phyloP scores from a whole-genome alignment of 2,113 vertebrate species.

The Menidia beryllina region DNA sequence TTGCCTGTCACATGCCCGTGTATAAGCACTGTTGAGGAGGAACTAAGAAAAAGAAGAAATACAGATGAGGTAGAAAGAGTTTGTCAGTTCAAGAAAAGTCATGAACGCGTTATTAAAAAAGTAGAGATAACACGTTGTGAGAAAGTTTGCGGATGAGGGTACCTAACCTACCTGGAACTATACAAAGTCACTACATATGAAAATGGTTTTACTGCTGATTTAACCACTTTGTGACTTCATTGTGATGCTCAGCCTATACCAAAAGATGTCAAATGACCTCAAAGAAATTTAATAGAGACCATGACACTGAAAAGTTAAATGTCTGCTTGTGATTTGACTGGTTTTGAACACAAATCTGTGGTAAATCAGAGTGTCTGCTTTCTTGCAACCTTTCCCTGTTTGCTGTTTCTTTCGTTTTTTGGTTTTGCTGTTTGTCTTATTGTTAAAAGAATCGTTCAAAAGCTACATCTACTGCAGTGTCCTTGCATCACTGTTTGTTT shows the following conservation, averaged over 20 bases:
- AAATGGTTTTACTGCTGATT: neutral
- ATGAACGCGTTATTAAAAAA: conserved; percentile 5
- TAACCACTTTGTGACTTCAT: neutral
- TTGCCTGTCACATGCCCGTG: conserved; percentile 70
- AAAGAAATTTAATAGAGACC: no score
- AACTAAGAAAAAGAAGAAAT: conserved; percentile 18
- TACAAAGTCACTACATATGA: neutral
- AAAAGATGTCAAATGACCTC: no score
- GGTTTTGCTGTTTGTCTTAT: no score
- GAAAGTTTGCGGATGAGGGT: conserved; percentile 9
- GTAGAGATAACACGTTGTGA: neutral
- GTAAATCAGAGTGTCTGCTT: neutral
- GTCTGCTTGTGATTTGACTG: neutral
- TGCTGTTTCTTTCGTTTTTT: no score
- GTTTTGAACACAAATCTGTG: neutral
- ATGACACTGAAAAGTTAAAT: no score
- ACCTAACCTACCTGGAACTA: neutral
- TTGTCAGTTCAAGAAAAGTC: conserved; percentile 2
- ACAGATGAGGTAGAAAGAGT: conserved; percentile 25
- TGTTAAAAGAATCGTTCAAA: no score
- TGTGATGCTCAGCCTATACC: neutral
- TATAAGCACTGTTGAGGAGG: conserved; percentile 39
- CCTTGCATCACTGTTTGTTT: conserved; percentile 24
- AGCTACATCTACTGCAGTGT: conserved; percentile 7
- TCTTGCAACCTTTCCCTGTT: neutral